Evolutionary conservation across 2,888 invertebrate species (phyloP), one percentile per base, ranked within the genome.

Genomic region (Orthosia cruda): DNA sequence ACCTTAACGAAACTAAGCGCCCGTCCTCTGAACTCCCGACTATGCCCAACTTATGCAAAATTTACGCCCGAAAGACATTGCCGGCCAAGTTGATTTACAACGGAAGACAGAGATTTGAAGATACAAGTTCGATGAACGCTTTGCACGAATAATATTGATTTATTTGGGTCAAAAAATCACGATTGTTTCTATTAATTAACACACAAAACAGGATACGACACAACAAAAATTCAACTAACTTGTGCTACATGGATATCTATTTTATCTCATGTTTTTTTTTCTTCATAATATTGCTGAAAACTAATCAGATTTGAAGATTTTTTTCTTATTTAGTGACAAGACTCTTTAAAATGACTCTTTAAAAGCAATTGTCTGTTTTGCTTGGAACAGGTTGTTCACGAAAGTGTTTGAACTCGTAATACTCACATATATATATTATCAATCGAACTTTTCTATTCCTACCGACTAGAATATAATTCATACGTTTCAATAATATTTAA

Each of bases 1-100:
- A 96, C 96, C 96, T 94, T 96, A 95, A 95, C 95, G 95, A 94
- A 95, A 96, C 96, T 95, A 96, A 95, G 96, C 96, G 93, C 95
- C 95, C 92, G 92, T 94, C 94, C 94, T 95, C 94, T 94, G 93
- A 94, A 92, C 94, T 93, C 91, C 92, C 91, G 82, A 93, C 92
- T 90, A 93, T 91, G 92, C 91, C 91, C 92, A 91, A 91, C 9
- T 40, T 40, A 40, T 1, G 40, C 89, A 92, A 84, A 83, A 93
- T 92, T 91, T 5, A 93, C 91, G 92, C 91, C 92, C 92, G 91
- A 91, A 90, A 86, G 85, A 93, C 92, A 91, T 92, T 92, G 91
- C 91, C 93, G 93, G 93, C 91, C 91, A 93, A 94, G 93, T 94
- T 92, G 91, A 94, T 94, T 93, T 93, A 93, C 93, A 88, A 88